Conservation (phyloP, 1,140 invertebrate genomes). For the Ooceraea biroi region DNA sequence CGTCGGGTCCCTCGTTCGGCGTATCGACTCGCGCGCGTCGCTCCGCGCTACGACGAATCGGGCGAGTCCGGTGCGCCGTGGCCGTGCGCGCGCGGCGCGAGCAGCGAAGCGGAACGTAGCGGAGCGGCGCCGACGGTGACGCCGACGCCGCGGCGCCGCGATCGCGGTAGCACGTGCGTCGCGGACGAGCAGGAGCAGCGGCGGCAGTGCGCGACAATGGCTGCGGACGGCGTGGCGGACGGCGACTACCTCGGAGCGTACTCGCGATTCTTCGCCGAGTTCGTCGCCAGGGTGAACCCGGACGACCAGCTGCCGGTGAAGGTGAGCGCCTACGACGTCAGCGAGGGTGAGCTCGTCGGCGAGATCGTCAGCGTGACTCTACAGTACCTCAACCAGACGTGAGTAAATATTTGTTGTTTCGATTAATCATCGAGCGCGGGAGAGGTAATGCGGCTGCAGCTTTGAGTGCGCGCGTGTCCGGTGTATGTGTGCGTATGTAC, state of each 20-base stretch:
- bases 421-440: slow-evolving; percentile 12
- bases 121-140: not conserved
- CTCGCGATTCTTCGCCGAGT: slow-evolving; percentile 90
- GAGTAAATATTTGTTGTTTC: slow-evolving; percentile 80
- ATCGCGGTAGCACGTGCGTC: not conserved
- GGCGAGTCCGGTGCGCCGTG: not conserved
- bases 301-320: slow-evolving; percentile 92
- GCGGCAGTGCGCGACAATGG: slow-evolving; percentile 71
- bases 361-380: slow-evolving; percentile 92
- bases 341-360: slow-evolving; percentile 90
- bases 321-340: slow-evolving; percentile 89
- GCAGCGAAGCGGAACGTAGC: not conserved
- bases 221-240: slow-evolving; percentile 78
- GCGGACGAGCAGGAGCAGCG: no score
- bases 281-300: slow-evolving; percentile 89
- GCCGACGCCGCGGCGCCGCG: not conserved
- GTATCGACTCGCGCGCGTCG: not conserved
- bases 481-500: not conserved
- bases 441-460: slow-evolving; percentile 6
- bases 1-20: not conserved
- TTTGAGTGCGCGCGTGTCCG: not conserved
- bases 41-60: not conserved
- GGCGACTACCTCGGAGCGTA: slow-evolving; percentile 90
- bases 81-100: not conserved
- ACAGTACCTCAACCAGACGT: slow-evolving; percentile 92